phyloP scores from a whole-genome alignment of 1,140 invertebrate species.

The Nasonia longicornis region DNA sequence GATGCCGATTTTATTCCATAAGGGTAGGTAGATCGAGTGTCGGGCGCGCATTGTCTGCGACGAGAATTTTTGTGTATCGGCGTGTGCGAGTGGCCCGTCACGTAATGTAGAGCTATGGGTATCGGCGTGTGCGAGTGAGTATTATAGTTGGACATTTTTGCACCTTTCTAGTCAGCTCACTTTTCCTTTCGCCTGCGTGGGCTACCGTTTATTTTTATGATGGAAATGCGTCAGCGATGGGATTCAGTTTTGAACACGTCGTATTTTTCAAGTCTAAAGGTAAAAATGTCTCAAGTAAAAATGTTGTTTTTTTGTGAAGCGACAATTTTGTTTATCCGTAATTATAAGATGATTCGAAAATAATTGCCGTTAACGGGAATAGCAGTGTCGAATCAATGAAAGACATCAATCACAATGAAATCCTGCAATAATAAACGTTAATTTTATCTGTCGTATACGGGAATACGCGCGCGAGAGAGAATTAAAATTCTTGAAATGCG shows the following conservation, averaged over 20 bases:
- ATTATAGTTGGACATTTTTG: background rate
- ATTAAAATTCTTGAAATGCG: constrained; percentile 25
- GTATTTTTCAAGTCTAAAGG: no score
- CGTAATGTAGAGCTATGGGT: background rate
- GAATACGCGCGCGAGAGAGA: background rate
- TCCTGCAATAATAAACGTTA: background rate
- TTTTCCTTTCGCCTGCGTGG: background rate
- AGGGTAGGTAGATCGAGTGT: constrained; percentile 46
- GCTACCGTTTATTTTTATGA: no score
- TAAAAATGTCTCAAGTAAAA: no score
- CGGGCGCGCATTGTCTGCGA: background rate
- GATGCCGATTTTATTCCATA: constrained; percentile 45
- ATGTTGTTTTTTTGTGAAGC: no score
- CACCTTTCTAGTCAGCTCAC: constrained; percentile 10
- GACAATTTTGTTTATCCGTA: no score
- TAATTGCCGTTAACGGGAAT: background rate
- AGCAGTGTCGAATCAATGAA: background rate
- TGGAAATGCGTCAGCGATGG: no score
- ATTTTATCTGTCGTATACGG: constrained; percentile 24
- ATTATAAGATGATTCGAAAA: background rate
- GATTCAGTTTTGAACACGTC: no score
- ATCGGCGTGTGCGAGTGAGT: background rate
- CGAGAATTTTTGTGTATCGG: background rate
- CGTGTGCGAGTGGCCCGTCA: background rate
- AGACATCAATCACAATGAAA: background rate